A percentile compares a stretch with the other conserved stretches of the same genome.
Conservation (phyloP, 2,113 vertebrate genomes). For the Holacanthus passer region DNA sequence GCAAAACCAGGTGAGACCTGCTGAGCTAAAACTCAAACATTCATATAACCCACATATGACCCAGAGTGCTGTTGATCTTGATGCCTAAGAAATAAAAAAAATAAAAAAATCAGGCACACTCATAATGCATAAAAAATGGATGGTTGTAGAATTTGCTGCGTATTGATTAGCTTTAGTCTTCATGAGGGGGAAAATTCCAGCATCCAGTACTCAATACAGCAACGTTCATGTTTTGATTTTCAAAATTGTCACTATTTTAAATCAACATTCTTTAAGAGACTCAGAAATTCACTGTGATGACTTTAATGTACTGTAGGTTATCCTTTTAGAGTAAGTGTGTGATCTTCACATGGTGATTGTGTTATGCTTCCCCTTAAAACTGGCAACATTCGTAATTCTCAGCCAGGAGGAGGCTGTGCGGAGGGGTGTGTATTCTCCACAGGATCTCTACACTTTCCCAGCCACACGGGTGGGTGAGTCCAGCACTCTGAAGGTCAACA, state of each 20-base stretch:
- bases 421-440: constrained; percentile 89
- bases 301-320: background rate
- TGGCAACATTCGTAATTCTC: constrained; percentile 25
- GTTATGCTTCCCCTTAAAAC: background rate
- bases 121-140: background rate
- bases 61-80: too few species aligned
- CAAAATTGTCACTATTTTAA: background rate
- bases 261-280: background rate
- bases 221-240: background rate
- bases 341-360: background rate
- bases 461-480: constrained; percentile 87
- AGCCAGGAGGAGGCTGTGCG: constrained; percentile 79
- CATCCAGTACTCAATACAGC: too few species aligned
- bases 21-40: background rate
- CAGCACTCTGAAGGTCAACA: constrained; percentile 90
- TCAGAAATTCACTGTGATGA: background rate
- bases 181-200: too few species aligned
- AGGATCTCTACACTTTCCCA: constrained; percentile 89
- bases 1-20: constrained; percentile 74
- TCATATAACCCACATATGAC: too few species aligned
- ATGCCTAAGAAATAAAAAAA: background rate
- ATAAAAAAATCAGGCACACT: background rate
- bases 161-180: background rate
- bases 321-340: background rate
- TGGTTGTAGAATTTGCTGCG: background rate